phyloP scores from a whole-genome alignment of 1,140 invertebrate genomes.

The Plectrocnemia conspersa region DNA sequence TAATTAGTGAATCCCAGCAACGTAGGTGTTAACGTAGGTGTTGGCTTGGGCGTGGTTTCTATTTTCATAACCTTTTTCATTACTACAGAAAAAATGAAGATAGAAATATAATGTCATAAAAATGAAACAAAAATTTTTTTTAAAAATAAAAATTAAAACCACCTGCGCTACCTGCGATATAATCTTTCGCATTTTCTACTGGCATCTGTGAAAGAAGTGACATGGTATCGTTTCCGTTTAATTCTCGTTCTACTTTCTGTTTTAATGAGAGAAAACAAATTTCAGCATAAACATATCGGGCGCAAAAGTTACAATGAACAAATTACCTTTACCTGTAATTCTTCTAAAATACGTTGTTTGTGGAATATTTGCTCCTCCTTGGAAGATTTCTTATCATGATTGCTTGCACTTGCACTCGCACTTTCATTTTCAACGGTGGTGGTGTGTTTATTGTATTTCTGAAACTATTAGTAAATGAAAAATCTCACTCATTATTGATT shows the following conservation, averaged over 20 bases:
- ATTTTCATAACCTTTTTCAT: no score
- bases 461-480: constrained; percentile 8
- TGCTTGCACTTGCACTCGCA: constrained; percentile 48
- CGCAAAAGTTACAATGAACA: background rate
- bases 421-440: constrained; percentile 41
- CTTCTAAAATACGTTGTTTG: constrained; percentile 74
- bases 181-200: no score
- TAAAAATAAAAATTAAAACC: no score
- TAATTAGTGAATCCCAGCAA: no score
- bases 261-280: background rate
- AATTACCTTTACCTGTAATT: constrained; percentile 57
- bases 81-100: no score
- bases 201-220: constrained; percentile 20
- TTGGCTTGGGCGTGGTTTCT: no score
- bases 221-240: constrained; percentile 59
- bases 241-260: constrained; percentile 67
- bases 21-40: no score
- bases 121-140: no score
- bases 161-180: no score
- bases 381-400: constrained; percentile 36
- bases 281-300: background rate
- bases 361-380: constrained; percentile 64
- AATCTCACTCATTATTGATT: no score
- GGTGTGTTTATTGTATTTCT: constrained; percentile 32
- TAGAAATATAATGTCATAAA: no score